Evolutionary conservation across 2,888 invertebrate genomes (phyloP), one percentile per base, ranked within the genome.

Genomic region (Pterobdella sp.): DNA sequence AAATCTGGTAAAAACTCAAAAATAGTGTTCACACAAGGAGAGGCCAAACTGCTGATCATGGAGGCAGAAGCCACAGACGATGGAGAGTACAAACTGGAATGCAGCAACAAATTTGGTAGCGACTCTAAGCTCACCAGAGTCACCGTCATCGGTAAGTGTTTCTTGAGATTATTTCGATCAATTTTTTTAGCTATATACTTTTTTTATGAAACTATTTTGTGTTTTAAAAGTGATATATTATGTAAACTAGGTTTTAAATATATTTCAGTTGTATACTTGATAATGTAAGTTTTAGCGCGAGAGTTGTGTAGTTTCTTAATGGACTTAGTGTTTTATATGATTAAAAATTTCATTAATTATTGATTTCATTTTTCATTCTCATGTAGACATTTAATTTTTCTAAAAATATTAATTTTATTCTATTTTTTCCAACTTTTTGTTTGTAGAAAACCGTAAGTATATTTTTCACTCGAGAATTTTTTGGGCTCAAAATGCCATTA

Each of bases 61-160:
- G 89, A 90, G 65, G 88, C 89, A 72, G 87, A 87, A n/a, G 84
- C 86, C 65, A 90, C 91, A 80, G 89, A 90, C 81, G 87, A 89
- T 2, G 93, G 92, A 63, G 89, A 88, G 69, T 94, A 93, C 84
- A 90, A 89, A 80, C 89, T 94, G 64, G 89, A 92, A 35, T 79
- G 81, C 0, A 80, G 80, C 74, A 83, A 83, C 75, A 76, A 79
- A 35, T 78, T 78, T 77, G 83, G 83, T 10, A 78, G 78, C 35
- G 80, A 80, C 32, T 77, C 78, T 2, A 78, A 78, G 18, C 77
- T 77, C 14, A 80, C 80, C 52, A 78, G 78, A 68, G 77, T 83
- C 14, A 78, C 75, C 49, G 83, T 83, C 56, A 80, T 81, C 78
- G 80, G 83, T 83, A 75, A 76, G 78, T 72, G 34, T 29, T 26